Evolutionary conservation across 2,888 invertebrate genomes (phyloP).

Genomic region (Leptogaster cylindrica): DNA sequence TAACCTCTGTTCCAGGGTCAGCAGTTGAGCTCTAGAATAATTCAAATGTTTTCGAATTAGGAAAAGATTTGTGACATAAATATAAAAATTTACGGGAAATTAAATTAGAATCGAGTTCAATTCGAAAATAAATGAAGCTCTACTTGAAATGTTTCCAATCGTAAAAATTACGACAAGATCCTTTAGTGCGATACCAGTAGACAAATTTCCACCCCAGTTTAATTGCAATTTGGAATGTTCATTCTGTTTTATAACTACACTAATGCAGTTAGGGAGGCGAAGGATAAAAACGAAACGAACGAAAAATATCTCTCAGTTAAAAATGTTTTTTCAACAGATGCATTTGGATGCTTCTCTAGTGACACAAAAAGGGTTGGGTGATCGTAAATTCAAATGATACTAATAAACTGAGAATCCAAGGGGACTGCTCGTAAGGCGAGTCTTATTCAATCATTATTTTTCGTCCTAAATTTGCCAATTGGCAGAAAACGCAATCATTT

Average conservation of each 20-base stretch:
- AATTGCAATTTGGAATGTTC: constrained; percentile 10
- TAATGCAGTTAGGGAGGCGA: too few relatives aligned
- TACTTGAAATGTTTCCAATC: background rate
- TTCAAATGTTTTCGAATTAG: constrained; percentile 1
- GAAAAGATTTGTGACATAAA: background rate
- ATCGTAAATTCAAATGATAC: background rate
- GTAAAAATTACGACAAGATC: constrained; percentile 15
- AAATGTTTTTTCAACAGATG: background rate
- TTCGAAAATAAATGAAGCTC: background rate
- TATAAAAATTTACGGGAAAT: constrained; percentile 33
- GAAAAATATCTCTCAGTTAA: background rate
- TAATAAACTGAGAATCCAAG: background rate
- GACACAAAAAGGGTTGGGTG: background rate
- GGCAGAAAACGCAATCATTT: constrained; percentile 7
- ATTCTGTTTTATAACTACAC: background rate
- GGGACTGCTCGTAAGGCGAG: background rate
- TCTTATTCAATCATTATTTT: constrained; percentile 6
- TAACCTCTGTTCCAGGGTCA: too few relatives aligned
- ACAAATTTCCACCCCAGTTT: constrained; percentile 10
- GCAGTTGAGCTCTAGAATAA: too few relatives aligned
- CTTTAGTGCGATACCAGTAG: background rate
- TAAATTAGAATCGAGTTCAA: background rate
- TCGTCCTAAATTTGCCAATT: constrained; percentile 22
- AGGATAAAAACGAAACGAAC: background rate
- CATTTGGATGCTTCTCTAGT: background rate